These are phyloP conservation scores for Troilus luridus DNA, from an alignment of 2,888 invertebrate species.

Conservation along the genomic window DNA sequence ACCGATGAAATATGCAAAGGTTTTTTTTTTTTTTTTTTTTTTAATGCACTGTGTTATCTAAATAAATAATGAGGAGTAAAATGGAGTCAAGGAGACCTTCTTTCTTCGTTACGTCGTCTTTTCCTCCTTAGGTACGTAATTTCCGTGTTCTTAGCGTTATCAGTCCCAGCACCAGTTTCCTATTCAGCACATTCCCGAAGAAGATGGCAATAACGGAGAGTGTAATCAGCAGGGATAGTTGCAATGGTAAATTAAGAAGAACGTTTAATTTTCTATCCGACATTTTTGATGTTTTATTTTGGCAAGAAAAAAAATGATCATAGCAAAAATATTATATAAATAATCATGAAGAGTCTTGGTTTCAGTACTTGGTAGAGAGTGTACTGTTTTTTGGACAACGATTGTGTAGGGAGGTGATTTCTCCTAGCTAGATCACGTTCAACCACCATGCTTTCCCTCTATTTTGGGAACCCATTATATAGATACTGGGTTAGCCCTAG, in stretches of 20 bases:
- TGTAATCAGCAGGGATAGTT: neutral
- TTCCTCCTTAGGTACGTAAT: neutral
- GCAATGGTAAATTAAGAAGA: neutral
- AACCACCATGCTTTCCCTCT: no score
- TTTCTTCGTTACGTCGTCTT: neutral
- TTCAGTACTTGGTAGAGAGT: no score
- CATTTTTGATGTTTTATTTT: no score
- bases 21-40: neutral
- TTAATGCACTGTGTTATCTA: neutral
- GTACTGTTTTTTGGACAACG: no score
- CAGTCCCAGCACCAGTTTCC: neutral
- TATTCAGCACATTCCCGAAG: neutral
- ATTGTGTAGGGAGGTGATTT: no score
- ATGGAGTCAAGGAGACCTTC: neutral
- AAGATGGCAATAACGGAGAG: neutral
- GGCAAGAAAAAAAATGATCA: no score
- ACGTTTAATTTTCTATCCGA: neutral
- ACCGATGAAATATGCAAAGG: neutral
- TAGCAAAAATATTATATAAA: no score
- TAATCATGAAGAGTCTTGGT: no score
- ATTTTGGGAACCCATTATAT: no score
- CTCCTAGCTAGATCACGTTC: no score
- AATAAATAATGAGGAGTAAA: constrained; percentile 4
- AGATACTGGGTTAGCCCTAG: no score
- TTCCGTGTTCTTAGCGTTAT: neutral